Base-by-base conservation (phyloP, 2,113 vertebrate species). In the Candoia aspera region DNA sequence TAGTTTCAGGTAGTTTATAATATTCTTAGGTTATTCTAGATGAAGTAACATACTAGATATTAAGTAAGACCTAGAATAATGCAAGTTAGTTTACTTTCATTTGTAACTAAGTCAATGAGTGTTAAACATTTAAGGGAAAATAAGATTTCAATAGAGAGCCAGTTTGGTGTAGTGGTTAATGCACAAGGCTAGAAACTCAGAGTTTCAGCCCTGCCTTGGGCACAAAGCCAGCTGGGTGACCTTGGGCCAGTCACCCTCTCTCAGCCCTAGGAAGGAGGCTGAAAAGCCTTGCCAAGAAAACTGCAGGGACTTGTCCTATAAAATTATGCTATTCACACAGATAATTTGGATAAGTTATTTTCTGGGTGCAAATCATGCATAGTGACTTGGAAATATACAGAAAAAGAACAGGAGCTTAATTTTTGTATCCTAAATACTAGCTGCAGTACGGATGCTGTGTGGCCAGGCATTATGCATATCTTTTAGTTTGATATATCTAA, bases 111-210 rank as follows among this genome's bases (percentile, higher is more conserved):
- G 58, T 87, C 90, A 88, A 89, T 86, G 5, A 89, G 87, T 92
- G 46, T 68, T 55, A 87, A 64, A 42, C 19, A 46, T 84, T 91
- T 88, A 64, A 92, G 90, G 91, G 90, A 90, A 95, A 95, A 19
- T 1, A 89, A 54, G n/a, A 73, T 73, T 73, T 73, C 64, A 33
- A n/a, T 68, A 4, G 13, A 17, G 55, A 57, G 33, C 42, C 42
- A 42, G 42, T 68, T 68, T n/a, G 29, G 64, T 68, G 4, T 68
- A 33, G 29, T 33, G 6, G n/a, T 68, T 68, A 68, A 68, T 12
- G 13, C 33, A 68, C 29, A 12, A 68, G 13, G 13, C 64, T 68
- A 68, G 64, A 68, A 68, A 68, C 64, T 1, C 12, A 29, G 29
- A 17, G 29, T 68, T n/a, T 29, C 15, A 68, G 29, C n/a, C 13